Percentiles rank a stretch among this genome's conserved stretches.
These are phyloP conservation scores for Triplophysa tibetana DNA, from an alignment of 2,113 vertebrate species.

Conservation along the genomic window DNA sequence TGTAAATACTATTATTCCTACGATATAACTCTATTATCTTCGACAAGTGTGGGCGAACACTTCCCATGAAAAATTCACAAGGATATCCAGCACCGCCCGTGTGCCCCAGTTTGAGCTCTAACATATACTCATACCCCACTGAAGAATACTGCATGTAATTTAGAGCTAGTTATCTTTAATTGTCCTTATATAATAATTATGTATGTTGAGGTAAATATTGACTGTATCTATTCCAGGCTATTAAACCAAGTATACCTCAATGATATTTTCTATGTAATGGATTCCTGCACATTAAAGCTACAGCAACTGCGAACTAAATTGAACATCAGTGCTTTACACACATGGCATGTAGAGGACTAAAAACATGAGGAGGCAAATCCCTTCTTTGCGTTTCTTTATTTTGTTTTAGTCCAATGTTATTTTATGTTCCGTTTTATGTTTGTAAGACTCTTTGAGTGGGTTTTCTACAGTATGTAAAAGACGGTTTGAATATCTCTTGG, in stretches of 20 bases:
- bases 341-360: no score
- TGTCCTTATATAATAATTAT: neutral
- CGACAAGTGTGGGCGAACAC: neutral
- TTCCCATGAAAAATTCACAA: slow-evolving; percentile 1
- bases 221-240: neutral
- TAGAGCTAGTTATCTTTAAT: neutral
- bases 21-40: neutral
- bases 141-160: neutral
- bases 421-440: no score
- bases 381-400: no score
- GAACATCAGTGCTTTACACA: no score
- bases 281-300: neutral
- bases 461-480: no score
- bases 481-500: no score
- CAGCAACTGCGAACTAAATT: neutral
- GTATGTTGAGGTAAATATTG: neutral
- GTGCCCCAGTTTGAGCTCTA: neutral
- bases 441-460: no score
- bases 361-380: no score
- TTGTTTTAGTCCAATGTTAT: no score
- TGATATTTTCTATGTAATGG: neutral
- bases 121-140: neutral
- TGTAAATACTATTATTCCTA: neutral
- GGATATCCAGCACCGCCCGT: neutral
- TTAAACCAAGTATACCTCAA: neutral